These are phyloP conservation scores for Himalopsyche kuldschensis DNA, from an alignment of 2,888 invertebrate genomes.

Conservation along the genomic window DNA sequence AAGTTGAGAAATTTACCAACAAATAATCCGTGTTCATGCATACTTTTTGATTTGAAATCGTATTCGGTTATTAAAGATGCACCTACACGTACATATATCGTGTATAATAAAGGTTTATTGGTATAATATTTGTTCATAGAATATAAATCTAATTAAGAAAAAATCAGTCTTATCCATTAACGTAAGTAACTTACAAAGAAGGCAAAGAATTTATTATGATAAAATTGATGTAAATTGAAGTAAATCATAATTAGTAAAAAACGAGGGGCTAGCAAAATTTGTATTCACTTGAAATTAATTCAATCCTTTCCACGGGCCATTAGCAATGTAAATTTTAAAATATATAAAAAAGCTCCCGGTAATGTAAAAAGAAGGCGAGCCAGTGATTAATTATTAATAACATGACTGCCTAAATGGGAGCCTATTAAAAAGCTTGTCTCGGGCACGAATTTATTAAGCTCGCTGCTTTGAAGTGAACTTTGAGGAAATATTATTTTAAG, in stretches of 20 bases:
- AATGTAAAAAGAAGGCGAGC: background rate
- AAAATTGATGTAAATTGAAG: background rate
- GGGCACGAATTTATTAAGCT: background rate
- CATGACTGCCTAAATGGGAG: background rate
- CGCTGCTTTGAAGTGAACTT: background rate
- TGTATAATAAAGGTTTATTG: no score
- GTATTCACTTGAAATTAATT: background rate
- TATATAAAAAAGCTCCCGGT: background rate
- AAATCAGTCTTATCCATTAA: no score
- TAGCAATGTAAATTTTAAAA: background rate
- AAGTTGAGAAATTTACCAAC: no score
- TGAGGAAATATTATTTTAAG: background rate
- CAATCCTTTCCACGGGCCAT: background rate
- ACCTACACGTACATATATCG: no score
- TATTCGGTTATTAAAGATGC: no score
- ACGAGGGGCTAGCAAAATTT: background rate
- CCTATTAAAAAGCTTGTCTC: background rate
- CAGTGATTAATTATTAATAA: background rate
- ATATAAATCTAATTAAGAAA: no score
- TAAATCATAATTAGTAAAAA: background rate
- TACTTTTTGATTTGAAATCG: no score
- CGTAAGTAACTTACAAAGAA: no score
- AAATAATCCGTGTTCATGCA: no score
- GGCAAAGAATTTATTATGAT: no score
- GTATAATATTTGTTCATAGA: no score